Evolutionary conservation across 2,113 vertebrate species (phyloP), one percentile per base, ranked within the genome.

Genomic region (Poicephalus gulielmi): DNA sequence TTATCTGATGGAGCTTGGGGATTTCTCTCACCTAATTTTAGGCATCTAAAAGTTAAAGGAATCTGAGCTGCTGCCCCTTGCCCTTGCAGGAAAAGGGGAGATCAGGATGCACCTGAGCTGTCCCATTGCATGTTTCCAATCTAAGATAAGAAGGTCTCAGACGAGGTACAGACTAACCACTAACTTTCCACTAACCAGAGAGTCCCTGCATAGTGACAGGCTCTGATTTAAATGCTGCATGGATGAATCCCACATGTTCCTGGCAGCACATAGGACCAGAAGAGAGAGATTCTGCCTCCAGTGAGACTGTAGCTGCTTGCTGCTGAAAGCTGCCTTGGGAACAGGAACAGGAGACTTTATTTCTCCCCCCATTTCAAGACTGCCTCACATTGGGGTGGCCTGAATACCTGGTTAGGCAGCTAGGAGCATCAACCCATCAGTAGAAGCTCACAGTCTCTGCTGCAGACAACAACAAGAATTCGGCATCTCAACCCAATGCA

Each of bases 401-500:
- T 1, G 1, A 70, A 46, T 13, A 83, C 46, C 68, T 49, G 14
- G 5, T 35, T 62, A 49, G 73, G n/a, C 46, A 53, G 17, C 0
- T 2, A 86, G 30, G 13, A 70, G 27, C 60, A 78, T 8, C 4
- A 4, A 2, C 35, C 12, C 16, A 37, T 3, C 30, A 11, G 5
- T 0, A 43, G 41, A 52, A 76, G 39, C 0, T 2, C 70, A 43
- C 18, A 27, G 83, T 19, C 23, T 82, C 35, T 62, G 10, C n/a
- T 62, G 31, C 49, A 62, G 53, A 25, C 14, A 59, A 7, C 15
- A 53, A 10, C 0, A 0, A 0, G 0, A 70, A n/a, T 53, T 15
- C 1, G 2, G 49, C 22, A 46, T 16, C 28, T 66, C 52, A 76
- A 5, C 7, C 10, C 24, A 37, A 64, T 0, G 7, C 0, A 0